A percentile compares a stretch with the other conserved stretches of the same genome.
Conservation (phyloP, 1,140 invertebrate species). For the Drosophila kanapiae region DNA sequence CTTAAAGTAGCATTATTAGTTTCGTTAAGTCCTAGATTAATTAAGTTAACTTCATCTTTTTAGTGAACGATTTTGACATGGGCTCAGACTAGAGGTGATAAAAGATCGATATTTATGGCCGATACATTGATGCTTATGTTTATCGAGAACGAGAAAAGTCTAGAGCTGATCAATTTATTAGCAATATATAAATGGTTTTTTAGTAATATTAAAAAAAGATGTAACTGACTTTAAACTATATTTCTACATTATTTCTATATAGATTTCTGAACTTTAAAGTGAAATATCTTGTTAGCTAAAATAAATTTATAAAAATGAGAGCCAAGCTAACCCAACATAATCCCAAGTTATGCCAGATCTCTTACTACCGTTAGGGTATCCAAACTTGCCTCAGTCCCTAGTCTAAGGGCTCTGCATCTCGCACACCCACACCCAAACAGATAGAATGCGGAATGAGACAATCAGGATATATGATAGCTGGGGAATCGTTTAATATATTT, state of each 20-base stretch:
- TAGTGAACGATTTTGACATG: neutral
- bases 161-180: no score
- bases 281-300: no score
- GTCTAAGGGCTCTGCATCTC: constrained; percentile 12
- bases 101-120: neutral
- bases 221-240: no score
- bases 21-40: neutral
- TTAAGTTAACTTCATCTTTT: neutral
- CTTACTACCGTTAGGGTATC: constrained; percentile 2
- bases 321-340: no score
- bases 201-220: no score
- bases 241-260: no score
- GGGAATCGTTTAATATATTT: constrained; percentile 56
- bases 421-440: constrained; percentile 20
- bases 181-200: no score
- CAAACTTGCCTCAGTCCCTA: constrained; percentile 34
- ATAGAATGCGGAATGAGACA: constrained; percentile 26
- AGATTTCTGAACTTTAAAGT: no score
- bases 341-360: neutral
- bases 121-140: neutral
- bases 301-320: no score
- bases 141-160: no score
- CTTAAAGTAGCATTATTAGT: neutral
- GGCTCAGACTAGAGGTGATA: neutral
- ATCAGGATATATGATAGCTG: constrained; percentile 45